Percentiles rank a stretch among this genome's conserved stretches.
These are phyloP conservation scores for Iguana delicatissima DNA, from an alignment of 2,797 vertebrate species.

Conservation along the genomic window DNA sequence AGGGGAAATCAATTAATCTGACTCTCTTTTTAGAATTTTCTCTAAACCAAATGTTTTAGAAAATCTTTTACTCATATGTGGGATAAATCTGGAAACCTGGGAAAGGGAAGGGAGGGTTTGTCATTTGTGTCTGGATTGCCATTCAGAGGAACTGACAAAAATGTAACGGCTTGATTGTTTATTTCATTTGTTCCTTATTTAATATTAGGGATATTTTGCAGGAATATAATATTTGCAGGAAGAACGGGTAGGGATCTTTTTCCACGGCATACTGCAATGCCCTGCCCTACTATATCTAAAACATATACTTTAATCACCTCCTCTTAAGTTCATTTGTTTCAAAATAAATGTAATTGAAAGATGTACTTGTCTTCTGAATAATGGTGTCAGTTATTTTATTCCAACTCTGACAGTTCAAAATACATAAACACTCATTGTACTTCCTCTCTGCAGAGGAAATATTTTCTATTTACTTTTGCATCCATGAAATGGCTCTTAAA, in stretches of 20 bases:
- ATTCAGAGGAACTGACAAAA: conserved; percentile 24
- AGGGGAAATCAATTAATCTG: not conserved
- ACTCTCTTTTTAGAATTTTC: conserved; percentile 40
- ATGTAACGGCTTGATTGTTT: not conserved
- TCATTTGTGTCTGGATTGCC: conserved; percentile 14
- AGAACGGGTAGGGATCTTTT: accelerated
- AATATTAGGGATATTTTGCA: not conserved
- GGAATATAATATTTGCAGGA: not conserved
- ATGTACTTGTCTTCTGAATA: not conserved
- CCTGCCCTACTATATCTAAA: conserved; percentile 23
- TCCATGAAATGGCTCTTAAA: conserved; percentile 36
- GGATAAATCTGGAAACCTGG: conserved; percentile 16
- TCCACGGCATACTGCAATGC: conserved; percentile 33
- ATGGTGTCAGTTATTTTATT: not conserved
- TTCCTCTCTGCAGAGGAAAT: not conserved
- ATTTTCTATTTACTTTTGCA: conserved; percentile 32
- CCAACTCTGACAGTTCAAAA: not conserved
- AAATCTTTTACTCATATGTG: not conserved
- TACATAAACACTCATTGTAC: not conserved
- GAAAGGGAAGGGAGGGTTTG: not conserved
- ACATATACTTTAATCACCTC: not conserved
- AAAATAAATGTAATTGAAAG: not conserved
- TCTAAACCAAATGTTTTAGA: conserved; percentile 1
- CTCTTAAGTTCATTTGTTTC: not conserved
- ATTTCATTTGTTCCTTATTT: not conserved